phyloP scores from a whole-genome alignment of 2,113 vertebrate species.

The Tachycineta bicolor region DNA sequence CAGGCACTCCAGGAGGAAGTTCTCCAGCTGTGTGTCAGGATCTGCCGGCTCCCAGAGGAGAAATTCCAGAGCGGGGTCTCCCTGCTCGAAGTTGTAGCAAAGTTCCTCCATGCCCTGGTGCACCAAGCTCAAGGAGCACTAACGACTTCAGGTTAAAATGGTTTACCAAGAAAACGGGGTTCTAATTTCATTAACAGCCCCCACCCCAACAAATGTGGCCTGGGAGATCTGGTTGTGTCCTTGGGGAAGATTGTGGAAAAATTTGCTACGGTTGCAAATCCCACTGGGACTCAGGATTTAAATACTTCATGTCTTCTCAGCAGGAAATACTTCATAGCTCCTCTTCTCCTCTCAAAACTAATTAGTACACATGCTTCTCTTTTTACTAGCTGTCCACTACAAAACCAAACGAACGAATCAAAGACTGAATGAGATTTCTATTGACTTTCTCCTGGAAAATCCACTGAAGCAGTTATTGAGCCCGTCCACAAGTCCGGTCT shows the following conservation, averaged over 20 bases:
- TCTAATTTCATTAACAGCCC: too few relatives aligned
- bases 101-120: conserved; percentile 71
- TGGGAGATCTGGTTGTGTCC: neutral
- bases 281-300: conserved; percentile 15
- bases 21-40: conserved; percentile 61
- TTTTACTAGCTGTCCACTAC: neutral
- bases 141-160: neutral
- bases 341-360: conserved; percentile 62
- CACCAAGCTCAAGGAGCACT: neutral
- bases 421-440: neutral
- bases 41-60: conserved; percentile 75
- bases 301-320: conserved; percentile 68
- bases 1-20: conserved; percentile 59
- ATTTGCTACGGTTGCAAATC: neutral
- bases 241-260: neutral
- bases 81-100: conserved; percentile 67
- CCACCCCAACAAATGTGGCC: neutral
- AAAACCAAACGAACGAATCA: neutral
- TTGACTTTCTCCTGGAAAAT: neutral
- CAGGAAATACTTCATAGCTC: conserved; percentile 69
- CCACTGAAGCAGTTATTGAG: neutral
- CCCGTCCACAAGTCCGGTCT: neutral
- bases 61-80: conserved; percentile 60
- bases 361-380: conserved; percentile 53
- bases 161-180: neutral